These are phyloP conservation scores for Aleiodes sp. DNA, from an alignment of 1,140 invertebrate genomes.

Conservation along the genomic window DNA sequence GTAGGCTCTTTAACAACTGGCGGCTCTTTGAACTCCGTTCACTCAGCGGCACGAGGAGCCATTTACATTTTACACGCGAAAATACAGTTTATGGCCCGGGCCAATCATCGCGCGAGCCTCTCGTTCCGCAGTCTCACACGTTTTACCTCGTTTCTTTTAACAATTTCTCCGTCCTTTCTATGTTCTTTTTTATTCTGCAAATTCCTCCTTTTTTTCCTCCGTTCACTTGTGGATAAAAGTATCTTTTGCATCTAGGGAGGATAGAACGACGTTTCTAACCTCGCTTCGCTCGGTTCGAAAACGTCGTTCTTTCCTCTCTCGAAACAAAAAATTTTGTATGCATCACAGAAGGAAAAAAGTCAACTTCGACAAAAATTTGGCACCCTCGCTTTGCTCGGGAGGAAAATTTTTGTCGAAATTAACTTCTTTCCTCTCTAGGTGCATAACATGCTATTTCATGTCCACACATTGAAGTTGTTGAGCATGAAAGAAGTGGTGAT, in stretches of 20 bases:
- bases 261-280: too few relatives aligned
- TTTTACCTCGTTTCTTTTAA: constrained; percentile 38
- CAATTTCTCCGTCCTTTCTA: constrained; percentile 1
- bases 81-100: constrained; percentile 58
- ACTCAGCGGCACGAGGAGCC: constrained; percentile 48
- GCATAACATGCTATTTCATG: too few relatives aligned
- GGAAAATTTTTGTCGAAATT: too few relatives aligned
- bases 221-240: neutral
- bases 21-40: constrained; percentile 62
- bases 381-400: too few relatives aligned
- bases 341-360: too few relatives aligned
- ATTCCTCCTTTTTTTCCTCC: neutral
- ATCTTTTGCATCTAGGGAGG: too few relatives aligned
- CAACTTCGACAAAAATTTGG: too few relatives aligned
- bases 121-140: constrained; percentile 30
- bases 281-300: too few relatives aligned
- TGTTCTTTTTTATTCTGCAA: neutral
- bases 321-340: too few relatives aligned
- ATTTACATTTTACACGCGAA: constrained; percentile 64
- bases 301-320: too few relatives aligned
- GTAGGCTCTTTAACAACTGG: constrained; percentile 62
- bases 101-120: constrained; percentile 57
- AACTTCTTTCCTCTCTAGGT: too few relatives aligned
- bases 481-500: neutral
- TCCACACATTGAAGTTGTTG: neutral